Evolutionary conservation across 2,113 vertebrate genomes (phyloP).

Genomic region (Martes martes): DNA sequence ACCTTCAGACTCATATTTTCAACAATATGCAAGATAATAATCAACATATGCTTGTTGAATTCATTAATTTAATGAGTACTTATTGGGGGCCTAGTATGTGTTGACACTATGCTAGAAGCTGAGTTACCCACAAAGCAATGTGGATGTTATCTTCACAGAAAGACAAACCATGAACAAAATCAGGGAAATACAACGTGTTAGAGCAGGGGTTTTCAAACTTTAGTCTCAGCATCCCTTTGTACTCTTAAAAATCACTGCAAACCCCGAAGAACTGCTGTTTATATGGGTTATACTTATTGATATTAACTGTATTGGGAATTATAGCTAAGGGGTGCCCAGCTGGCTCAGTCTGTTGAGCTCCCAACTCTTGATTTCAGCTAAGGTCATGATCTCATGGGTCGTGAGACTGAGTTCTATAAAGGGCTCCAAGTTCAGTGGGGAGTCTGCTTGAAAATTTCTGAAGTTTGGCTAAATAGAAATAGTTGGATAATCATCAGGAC

Average conservation of each 20-base stretch:
- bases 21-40: not conserved
- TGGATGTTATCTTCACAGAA: not conserved
- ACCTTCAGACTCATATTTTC: conserved; percentile 1
- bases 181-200: not conserved
- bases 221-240: not conserved
- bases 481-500: not conserved
- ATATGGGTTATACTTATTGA: not conserved
- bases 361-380: not conserved
- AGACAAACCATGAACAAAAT: not conserved
- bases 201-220: not conserved
- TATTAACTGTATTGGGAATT: not conserved
- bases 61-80: not conserved
- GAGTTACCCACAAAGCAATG: not conserved
- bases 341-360: not conserved
- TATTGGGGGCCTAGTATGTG: not conserved
- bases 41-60: not conserved
- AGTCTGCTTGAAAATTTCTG: not conserved
- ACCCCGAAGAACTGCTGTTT: not conserved
- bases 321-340: not conserved
- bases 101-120: not conserved
- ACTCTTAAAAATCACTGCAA: not conserved
- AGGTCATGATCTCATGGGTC: not conserved
- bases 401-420: not conserved
- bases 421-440: not conserved
- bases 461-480: not conserved